Conservation (phyloP, 2,113 vertebrate species). For the Sebastes schlegelii region DNA sequence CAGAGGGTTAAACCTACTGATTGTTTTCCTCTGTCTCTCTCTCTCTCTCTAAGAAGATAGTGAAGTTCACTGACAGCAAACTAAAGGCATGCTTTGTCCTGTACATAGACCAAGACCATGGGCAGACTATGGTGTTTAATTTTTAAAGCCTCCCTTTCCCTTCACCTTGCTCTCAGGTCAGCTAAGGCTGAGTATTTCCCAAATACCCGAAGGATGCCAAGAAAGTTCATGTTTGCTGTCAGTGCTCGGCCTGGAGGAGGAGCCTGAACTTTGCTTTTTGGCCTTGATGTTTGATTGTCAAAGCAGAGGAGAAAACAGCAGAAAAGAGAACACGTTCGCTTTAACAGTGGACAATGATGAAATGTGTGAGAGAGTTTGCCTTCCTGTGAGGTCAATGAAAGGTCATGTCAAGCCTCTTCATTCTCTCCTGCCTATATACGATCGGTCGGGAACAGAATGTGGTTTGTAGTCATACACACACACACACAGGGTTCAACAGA, state of each 20-base stretch:
- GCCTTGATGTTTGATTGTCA: slow-evolving; percentile 3
- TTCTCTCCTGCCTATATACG: neutral
- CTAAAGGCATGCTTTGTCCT: neutral
- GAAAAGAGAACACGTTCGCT: neutral
- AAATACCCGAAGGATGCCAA: neutral
- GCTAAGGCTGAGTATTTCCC: neutral
- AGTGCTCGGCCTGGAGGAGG: neutral
- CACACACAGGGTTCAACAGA: slow-evolving; percentile 22
- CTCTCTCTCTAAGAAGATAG: neutral
- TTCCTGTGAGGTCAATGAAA: slow-evolving; percentile 7
- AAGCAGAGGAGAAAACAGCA: slow-evolving; percentile 10
- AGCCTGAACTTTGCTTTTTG: neutral
- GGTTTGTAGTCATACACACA: slow-evolving; percentile 28
- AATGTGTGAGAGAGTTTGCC: neutral
- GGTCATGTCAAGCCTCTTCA: slow-evolving; percentile 11
- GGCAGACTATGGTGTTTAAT: neutral
- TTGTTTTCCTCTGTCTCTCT: neutral
- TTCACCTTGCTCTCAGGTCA: neutral
- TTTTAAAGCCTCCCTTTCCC: neutral
- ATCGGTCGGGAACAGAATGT: slow-evolving; percentile 7
- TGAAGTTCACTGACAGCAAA: neutral
- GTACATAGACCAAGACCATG: neutral
- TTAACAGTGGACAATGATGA: neutral
- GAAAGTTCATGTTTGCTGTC: neutral
- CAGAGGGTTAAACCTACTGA: no score